Evolutionary conservation across 2,888 invertebrate genomes (phyloP).

Genomic region (Sabatieria punctata): DNA sequence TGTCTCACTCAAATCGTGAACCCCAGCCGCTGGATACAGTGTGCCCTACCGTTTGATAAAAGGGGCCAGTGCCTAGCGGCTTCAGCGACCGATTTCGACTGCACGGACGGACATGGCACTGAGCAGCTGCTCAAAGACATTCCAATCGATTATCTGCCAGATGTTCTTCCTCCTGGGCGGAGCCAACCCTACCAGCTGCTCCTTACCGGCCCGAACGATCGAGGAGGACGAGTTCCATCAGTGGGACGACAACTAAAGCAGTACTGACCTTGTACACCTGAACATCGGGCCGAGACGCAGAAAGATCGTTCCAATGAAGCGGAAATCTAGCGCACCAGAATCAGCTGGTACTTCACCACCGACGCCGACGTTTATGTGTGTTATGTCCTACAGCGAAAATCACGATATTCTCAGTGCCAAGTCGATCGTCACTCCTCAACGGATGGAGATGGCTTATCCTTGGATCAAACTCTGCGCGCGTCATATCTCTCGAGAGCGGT

Average conservation of each 20-base stretch:
- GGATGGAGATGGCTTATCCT: conserved; percentile 26
- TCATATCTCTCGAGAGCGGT: conserved; percentile 27
- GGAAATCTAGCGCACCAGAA: conserved; percentile 11
- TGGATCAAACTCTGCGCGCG: conserved; percentile 24
- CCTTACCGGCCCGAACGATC: conserved; percentile 18
- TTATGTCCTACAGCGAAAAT: conserved; percentile 18
- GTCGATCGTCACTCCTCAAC: conserved; percentile 18
- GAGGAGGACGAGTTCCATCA: conserved; percentile 20
- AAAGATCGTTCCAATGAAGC: conserved; percentile 19
- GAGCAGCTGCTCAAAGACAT: not conserved
- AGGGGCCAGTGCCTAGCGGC: conserved; percentile 23
- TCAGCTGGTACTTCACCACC: conserved; percentile 27
- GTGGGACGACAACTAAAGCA: conserved; percentile 4
- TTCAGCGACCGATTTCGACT: conserved; percentile 19
- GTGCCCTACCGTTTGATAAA: conserved; percentile 24
- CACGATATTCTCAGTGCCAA: conserved; percentile 9
- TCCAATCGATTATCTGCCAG: not conserved
- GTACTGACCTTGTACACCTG: not conserved
- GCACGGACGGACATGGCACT: not conserved
- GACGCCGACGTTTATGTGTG: conserved; percentile 29
- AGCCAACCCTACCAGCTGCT: conserved; percentile 19
- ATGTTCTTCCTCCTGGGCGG: conserved; percentile 14
- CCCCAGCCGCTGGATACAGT: conserved; percentile 28
- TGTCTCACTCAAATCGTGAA: conserved; percentile 25
- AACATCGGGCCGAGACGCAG: conserved; percentile 20